Conservation (phyloP, 2,888 invertebrate species). For the Marasmarcha lunaedactyla region DNA sequence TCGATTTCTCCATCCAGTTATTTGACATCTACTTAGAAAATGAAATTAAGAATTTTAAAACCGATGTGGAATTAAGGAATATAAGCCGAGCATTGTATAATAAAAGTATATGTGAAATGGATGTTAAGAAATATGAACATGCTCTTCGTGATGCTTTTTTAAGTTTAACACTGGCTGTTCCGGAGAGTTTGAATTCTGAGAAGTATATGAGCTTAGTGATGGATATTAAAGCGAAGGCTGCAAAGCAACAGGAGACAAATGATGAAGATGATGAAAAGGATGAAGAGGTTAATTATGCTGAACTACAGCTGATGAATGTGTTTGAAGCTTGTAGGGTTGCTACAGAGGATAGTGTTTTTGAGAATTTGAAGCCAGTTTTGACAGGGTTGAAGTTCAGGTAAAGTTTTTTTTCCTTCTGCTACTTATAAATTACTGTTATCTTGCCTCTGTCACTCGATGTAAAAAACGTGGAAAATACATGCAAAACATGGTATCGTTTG, state of each 20-base stretch:
- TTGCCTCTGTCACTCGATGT: too few species aligned
- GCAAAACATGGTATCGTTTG: too few species aligned
- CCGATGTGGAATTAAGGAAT: constrained; percentile 30
- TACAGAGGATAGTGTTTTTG: constrained; percentile 25
- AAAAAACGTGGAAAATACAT: too few species aligned
- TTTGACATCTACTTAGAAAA: constrained; percentile 40
- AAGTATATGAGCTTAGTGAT: constrained; percentile 51
- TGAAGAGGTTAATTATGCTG: constrained; percentile 15
- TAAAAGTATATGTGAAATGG: constrained; percentile 50
- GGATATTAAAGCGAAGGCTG: constrained; percentile 45
- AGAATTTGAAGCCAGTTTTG: constrained; percentile 30
- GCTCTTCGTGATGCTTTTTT: constrained; percentile 40
- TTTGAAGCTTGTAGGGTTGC: constrained; percentile 27
- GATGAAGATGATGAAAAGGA: constrained; percentile 16
- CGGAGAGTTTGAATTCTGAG: constrained; percentile 27
- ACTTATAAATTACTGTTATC: too few species aligned
- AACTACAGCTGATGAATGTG: constrained; percentile 30
- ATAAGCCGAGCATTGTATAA: constrained; percentile 46
- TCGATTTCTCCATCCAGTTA: constrained; percentile 36
- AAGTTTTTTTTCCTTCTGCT: too few species aligned
- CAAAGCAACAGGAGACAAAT: constrained; percentile 21
- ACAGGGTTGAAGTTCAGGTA: constrained; percentile 37
- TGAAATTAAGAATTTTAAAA: constrained; percentile 26
- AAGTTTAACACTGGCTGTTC: constrained; percentile 34
- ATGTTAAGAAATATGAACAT: constrained; percentile 30